phyloP scores from a whole-genome alignment of 2,113 vertebrate species.

The Thalassarche chlororhynchos region DNA sequence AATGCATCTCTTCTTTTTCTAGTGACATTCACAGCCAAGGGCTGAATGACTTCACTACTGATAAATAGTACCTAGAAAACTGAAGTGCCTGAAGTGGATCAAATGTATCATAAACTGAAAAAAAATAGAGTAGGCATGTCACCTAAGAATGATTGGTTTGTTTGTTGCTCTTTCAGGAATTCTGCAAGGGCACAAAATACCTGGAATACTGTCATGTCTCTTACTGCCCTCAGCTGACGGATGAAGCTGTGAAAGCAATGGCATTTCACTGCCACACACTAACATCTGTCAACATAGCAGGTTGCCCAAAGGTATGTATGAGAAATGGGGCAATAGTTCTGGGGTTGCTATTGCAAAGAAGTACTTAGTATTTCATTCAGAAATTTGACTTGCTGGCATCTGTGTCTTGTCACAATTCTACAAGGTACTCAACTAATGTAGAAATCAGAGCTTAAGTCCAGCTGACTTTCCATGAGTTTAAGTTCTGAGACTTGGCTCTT shows the following conservation, averaged over 20 bases:
- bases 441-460: neutral
- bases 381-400: neutral
- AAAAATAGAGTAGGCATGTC: neutral
- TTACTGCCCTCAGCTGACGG: conserved; percentile 75
- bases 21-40: neutral
- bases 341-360: neutral
- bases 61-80: neutral
- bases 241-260: conserved; percentile 70
- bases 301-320: conserved; percentile 78
- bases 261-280: conserved; percentile 77
- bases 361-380: neutral
- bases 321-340: neutral
- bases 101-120: neutral
- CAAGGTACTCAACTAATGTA: neutral
- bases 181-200: conserved; percentile 71
- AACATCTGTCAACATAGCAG: conserved; percentile 65
- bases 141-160: neutral
- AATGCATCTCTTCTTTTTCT: neutral
- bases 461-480: neutral
- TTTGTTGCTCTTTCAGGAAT: conserved; percentile 65
- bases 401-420: neutral
- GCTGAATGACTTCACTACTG: neutral
- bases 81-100: neutral
- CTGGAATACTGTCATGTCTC: conserved; percentile 80
- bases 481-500: neutral